These are phyloP conservation scores for Sebastes cheni DNA, from an alignment of 2,797 vertebrate species.

Conservation along the genomic window DNA sequence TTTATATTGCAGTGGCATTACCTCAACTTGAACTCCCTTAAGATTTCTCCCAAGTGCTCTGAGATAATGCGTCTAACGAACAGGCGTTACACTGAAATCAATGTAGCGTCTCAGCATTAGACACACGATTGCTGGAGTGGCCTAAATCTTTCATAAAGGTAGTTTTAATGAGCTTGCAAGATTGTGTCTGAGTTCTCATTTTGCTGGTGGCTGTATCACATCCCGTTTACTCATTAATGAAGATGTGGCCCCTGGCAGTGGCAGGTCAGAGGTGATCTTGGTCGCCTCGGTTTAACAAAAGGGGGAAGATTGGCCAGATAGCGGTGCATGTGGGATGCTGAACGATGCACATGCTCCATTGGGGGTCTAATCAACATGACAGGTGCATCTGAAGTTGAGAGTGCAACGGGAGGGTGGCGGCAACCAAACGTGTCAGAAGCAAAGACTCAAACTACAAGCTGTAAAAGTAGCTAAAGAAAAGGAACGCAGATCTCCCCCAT, in stretches of 20 bases:
- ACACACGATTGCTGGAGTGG: slow-evolving; percentile 33
- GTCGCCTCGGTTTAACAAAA: slow-evolving; percentile 40
- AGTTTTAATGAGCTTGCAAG: slow-evolving; percentile 50
- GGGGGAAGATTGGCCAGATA: slow-evolving; percentile 51
- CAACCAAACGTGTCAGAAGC: slow-evolving; percentile 14
- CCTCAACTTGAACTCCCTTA: slow-evolving; percentile 46
- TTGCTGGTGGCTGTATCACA: slow-evolving; percentile 54
- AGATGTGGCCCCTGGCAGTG: slow-evolving; percentile 50
- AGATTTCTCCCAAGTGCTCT: slow-evolving; percentile 40
- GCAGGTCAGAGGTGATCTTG: slow-evolving; percentile 60
- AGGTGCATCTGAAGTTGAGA: slow-evolving; percentile 53
- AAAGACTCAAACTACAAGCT: slow-evolving; percentile 16
- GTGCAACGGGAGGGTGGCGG: slow-evolving; percentile 23
- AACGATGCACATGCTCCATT: slow-evolving; percentile 45
- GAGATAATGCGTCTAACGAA: slow-evolving; percentile 54
- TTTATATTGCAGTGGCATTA: slow-evolving; percentile 15
- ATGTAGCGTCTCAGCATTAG: slow-evolving; percentile 20
- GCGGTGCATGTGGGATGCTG: slow-evolving; percentile 27
- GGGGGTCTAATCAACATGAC: slow-evolving; percentile 55
- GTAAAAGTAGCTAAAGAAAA: slow-evolving; percentile 5
- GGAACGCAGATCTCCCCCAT: neutral
- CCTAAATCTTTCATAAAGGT: slow-evolving; percentile 65
- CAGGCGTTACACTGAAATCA: slow-evolving; percentile 20
- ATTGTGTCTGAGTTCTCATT: slow-evolving; percentile 44
- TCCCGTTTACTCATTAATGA: slow-evolving; percentile 51